Conservation (phyloP, 2,113 vertebrate genomes). For the Poecilia latipinna region DNA sequence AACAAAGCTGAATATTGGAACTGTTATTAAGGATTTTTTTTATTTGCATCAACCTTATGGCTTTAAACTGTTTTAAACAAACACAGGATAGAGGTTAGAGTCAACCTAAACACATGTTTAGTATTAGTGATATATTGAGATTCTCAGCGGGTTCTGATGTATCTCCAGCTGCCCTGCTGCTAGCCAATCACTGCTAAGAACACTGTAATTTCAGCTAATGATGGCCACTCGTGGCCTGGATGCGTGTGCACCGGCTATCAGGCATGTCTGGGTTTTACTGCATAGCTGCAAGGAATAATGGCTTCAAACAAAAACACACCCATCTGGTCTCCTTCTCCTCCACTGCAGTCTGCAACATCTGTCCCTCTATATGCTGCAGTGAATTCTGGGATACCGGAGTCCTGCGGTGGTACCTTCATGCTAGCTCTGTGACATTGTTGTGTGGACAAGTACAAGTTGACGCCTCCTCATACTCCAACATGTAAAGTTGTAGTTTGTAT, state of each 20-base stretch:
- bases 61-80: background rate
- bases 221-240: constrained; percentile 8
- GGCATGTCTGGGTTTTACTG: constrained; percentile 23
- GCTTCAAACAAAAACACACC: constrained; percentile 71
- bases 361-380: constrained; percentile 1
- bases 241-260: constrained; percentile 4
- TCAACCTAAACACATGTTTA: constrained; percentile 38
- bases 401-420: constrained; percentile 41
- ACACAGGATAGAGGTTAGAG: background rate
- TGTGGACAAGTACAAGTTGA: no score
- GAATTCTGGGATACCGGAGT: constrained; percentile 56
- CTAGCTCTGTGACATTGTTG: constrained; percentile 26
- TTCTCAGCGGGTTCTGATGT: constrained; percentile 28
- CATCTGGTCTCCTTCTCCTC: constrained; percentile 49
- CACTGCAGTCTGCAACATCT: constrained; percentile 20
- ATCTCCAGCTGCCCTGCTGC: constrained; percentile 37
- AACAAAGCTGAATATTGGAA: constrained; percentile 3
- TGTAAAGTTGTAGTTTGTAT: no score
- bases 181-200: constrained; percentile 25
- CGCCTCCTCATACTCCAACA: no score
- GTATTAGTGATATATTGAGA: constrained; percentile 18
- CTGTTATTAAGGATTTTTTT: background rate
- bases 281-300: constrained; percentile 65
- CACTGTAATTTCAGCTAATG: constrained; percentile 50
- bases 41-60: background rate